These are phyloP conservation scores for Pediacus dermestoides DNA, from an alignment of 2,888 invertebrate species.

Conservation along the genomic window DNA sequence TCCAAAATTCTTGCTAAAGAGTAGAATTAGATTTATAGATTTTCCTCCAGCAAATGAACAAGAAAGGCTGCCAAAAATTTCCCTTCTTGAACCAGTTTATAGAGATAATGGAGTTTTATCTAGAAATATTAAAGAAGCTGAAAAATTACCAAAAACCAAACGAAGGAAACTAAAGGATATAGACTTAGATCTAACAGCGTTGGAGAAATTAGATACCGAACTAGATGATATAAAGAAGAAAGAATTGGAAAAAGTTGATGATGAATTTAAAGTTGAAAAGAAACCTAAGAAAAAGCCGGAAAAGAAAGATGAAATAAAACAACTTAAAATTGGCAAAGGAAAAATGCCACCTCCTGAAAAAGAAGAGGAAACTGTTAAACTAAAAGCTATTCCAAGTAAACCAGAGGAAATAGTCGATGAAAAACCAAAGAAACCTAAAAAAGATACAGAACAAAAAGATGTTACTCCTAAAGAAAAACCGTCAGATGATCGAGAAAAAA, in stretches of 20 bases:
- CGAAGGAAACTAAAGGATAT: slow-evolving; percentile 45
- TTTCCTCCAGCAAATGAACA: slow-evolving; percentile 45
- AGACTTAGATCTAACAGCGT: slow-evolving; percentile 44
- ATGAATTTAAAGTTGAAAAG: slow-evolving; percentile 35
- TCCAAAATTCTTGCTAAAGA: slow-evolving; percentile 68
- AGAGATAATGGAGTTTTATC: slow-evolving; percentile 50
- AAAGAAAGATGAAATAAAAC: slow-evolving; percentile 32
- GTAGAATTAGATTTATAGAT: slow-evolving; percentile 60
- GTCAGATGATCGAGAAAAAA: slow-evolving; percentile 36
- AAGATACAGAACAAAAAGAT: slow-evolving; percentile 28
- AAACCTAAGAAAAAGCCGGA: slow-evolving; percentile 29
- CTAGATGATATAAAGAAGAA: slow-evolving; percentile 47
- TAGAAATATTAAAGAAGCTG: slow-evolving; percentile 52
- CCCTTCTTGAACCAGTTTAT: slow-evolving; percentile 42
- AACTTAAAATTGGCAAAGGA: slow-evolving; percentile 43
- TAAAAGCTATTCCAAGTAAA: slow-evolving; percentile 48
- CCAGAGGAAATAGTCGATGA: slow-evolving; percentile 35
- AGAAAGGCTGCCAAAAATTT: slow-evolving; percentile 41
- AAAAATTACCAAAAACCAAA: slow-evolving; percentile 41
- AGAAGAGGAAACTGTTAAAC: slow-evolving; percentile 37
- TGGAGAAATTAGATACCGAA: slow-evolving; percentile 51
- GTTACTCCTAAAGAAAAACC: slow-evolving; percentile 23
- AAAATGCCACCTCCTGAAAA: slow-evolving; percentile 44
- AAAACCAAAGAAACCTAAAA: slow-evolving; percentile 32
- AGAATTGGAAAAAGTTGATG: slow-evolving; percentile 45